Conservation (phyloP, 2,113 vertebrate species). For the Herpailurus yagouaroundi region DNA sequence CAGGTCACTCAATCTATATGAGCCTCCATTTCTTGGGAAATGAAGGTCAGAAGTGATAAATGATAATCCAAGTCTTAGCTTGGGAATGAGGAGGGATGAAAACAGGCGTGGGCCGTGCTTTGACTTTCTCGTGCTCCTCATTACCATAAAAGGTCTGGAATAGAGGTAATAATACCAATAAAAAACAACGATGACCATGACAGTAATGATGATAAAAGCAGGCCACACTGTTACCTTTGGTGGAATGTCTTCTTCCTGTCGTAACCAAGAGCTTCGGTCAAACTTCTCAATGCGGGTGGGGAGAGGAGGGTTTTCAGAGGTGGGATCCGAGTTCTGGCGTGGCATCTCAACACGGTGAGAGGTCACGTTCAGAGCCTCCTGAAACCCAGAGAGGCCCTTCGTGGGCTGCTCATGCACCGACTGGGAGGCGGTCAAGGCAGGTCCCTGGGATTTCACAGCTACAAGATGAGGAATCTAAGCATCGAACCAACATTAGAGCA, state of each 20-base stretch:
- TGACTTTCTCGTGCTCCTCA: not conserved
- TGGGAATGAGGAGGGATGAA: not conserved
- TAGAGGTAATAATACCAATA: not conserved
- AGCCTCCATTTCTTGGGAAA: not conserved
- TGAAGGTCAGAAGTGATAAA: not conserved
- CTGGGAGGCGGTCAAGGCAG: constrained; percentile 96
- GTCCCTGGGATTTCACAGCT: constrained; percentile 96
- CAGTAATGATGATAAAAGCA: not conserved
- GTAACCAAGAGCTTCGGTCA: constrained; percentile 98
- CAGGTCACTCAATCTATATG: not conserved
- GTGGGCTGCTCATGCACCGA: constrained; percentile 96
- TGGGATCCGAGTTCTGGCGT: constrained; percentile 99
- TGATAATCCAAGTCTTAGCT: not conserved
- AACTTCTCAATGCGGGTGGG: constrained; percentile 96
- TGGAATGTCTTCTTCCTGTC: constrained; percentile 98
- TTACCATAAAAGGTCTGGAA: too few relatives aligned
- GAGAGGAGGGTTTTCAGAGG: constrained; percentile 97
- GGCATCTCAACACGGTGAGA: constrained; percentile 98
- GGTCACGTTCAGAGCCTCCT: constrained; percentile 93
- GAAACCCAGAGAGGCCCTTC: constrained; percentile 96
- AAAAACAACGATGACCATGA: not conserved
- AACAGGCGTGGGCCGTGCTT: fast-evolving
- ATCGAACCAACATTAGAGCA: constrained; percentile 83
- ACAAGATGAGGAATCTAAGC: constrained; percentile 93
- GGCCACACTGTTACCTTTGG: constrained; percentile 91